Evolutionary conservation across 2,888 invertebrate species (phyloP).

Genomic region (Napeogenes inachia): DNA sequence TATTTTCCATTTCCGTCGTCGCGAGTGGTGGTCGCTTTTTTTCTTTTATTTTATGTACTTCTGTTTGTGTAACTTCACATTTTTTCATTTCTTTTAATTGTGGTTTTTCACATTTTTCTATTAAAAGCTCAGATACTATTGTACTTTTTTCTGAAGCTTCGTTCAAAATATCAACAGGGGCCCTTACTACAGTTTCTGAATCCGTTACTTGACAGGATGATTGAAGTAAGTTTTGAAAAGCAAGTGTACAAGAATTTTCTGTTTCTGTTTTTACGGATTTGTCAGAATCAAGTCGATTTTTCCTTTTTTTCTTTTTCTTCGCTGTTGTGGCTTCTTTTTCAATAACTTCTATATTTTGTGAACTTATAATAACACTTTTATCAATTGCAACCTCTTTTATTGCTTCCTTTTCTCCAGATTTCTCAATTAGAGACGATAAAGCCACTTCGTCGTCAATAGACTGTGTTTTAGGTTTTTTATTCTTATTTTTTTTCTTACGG

Average conservation of each 20-base stretch:
- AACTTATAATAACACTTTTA: background rate
- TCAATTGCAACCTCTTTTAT: constrained; percentile 8
- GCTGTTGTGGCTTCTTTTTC: constrained; percentile 42
- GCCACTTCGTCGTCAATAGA: constrained; percentile 21
- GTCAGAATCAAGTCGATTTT: constrained; percentile 54
- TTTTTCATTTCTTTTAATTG: constrained; percentile 19
- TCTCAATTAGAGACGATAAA: constrained; percentile 19
- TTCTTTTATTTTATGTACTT: constrained; percentile 43
- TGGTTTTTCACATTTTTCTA: constrained; percentile 5
- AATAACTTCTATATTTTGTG: background rate
- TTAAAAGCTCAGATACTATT: background rate
- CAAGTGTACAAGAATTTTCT: constrained; percentile 49
- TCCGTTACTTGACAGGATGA: constrained; percentile 23
- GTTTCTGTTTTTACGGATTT: constrained; percentile 45
- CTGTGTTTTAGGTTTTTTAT: constrained; percentile 40
- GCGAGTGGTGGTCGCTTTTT: constrained; percentile 34
- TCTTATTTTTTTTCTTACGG: constrained; percentile 66
- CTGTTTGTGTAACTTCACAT: constrained; percentile 28
- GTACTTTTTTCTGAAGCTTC: background rate
- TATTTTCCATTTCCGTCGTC: constrained; percentile 18
- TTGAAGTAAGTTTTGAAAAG: constrained; percentile 50
- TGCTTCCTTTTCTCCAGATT: constrained; percentile 22
- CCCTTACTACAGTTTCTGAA: background rate
- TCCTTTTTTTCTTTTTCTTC: constrained; percentile 68
- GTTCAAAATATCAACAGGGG: background rate